phyloP scores from a whole-genome alignment of 2,888 invertebrate species.

The Sinohyriopsis cumingii region DNA sequence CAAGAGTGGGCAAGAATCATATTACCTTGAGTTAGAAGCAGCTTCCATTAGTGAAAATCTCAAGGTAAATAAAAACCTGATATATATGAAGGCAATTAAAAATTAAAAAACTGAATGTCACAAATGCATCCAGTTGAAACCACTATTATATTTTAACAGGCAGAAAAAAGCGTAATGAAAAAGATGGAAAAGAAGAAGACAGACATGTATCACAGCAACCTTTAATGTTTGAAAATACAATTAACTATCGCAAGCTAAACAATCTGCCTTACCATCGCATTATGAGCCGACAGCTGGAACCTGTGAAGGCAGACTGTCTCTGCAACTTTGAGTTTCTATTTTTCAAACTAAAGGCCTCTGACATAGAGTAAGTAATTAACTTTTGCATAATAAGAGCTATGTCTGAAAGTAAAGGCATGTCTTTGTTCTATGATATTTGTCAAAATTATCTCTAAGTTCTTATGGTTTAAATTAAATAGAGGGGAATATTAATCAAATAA shows the following conservation, averaged over 20 bases:
- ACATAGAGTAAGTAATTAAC: conserved; percentile 36
- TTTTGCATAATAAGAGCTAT: neutral
- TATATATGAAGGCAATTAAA: too few species aligned
- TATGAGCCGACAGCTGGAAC: conserved; percentile 20
- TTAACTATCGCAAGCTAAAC: conserved; percentile 55
- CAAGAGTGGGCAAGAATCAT: too few species aligned
- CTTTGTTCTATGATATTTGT: too few species aligned
- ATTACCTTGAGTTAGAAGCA: too few species aligned
- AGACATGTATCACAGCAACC: conserved; percentile 53
- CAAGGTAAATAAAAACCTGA: too few species aligned
- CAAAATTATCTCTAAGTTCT: too few species aligned
- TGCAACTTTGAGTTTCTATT: conserved; percentile 54
- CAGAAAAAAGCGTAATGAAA: conserved; percentile 45
- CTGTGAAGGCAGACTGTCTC: conserved; percentile 50
- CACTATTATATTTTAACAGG: conserved; percentile 29
- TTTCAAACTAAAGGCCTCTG: conserved; percentile 46
- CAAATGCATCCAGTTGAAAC: too few species aligned
- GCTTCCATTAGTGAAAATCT: too few species aligned
- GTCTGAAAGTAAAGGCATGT: too few species aligned
- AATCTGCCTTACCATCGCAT: conserved; percentile 53
- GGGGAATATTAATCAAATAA: too few species aligned
- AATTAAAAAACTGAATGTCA: too few species aligned
- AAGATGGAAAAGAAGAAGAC: conserved; percentile 33
- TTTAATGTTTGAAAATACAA: conserved; percentile 38
- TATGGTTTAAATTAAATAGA: too few species aligned